Conservation (phyloP, 2,797 vertebrate genomes). For the Acipenser ruthenus region DNA sequence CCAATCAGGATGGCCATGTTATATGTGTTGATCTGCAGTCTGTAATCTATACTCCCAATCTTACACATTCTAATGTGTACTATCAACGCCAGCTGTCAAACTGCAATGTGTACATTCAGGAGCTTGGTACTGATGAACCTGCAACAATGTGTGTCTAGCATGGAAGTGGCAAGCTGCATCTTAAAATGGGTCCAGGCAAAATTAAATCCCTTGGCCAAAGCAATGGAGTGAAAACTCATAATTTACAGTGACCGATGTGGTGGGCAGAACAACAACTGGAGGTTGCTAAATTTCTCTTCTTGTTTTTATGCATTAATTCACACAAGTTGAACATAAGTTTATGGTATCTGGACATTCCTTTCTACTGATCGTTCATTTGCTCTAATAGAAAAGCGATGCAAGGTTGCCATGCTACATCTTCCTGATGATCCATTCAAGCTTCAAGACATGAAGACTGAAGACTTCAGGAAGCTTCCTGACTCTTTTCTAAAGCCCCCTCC, state of each 20-base stretch:
- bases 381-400: not conserved
- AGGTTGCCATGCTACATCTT: not conserved
- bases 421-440: conserved; percentile 9
- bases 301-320: no score
- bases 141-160: conserved; percentile 15
- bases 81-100: conserved; percentile 16
- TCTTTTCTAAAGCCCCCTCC: conserved; percentile 6
- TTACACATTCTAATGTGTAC: conserved; percentile 16
- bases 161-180: conserved; percentile 16
- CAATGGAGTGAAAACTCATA: conserved; percentile 6
- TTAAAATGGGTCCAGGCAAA: conserved; percentile 14
- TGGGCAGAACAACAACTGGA: conserved; percentile 10
- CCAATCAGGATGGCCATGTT: conserved; percentile 11
- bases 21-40: conserved; percentile 10
- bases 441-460: not conserved
- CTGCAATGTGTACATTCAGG: conserved; percentile 16
- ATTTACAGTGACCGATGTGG: conserved; percentile 9
- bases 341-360: no score
- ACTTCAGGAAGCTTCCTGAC: conserved; percentile 13
- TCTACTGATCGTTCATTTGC: no score
- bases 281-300: no score
- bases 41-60: conserved; percentile 11
- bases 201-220: conserved; percentile 1
- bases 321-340: no score
- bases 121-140: conserved; percentile 15